Conservation (phyloP, 2,888 invertebrate species). For the Alitta virens region DNA sequence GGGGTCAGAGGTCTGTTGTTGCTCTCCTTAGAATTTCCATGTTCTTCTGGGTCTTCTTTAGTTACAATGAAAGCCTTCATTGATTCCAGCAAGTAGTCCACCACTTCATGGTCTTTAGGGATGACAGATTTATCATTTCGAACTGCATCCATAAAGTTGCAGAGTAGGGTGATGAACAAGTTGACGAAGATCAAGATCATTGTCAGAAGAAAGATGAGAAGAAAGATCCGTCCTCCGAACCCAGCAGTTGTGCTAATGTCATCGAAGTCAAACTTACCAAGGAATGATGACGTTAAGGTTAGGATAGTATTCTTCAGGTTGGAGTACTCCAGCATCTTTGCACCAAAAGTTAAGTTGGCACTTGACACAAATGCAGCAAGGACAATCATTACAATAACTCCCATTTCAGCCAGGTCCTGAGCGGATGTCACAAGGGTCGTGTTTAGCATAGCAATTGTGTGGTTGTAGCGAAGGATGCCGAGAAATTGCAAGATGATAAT, state of each 20-base stretch:
- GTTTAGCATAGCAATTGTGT: background rate
- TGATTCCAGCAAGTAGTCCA: background rate
- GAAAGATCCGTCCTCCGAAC: background rate
- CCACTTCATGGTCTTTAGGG: background rate
- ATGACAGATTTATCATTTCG: background rate
- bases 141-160: constrained; percentile 1
- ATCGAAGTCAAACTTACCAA: background rate
- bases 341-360: background rate
- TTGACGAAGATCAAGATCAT: background rate
- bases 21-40: no score
- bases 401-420: background rate
- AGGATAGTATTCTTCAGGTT: background rate
- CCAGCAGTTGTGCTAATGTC: background rate
- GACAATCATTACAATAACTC: background rate
- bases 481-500: background rate
- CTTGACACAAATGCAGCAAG: background rate
- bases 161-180: background rate
- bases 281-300: background rate
- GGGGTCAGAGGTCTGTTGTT: no score
- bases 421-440: background rate
- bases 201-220: background rate
- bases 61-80: background rate
- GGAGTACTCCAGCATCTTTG: background rate
- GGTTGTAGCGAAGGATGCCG: background rate
- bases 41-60: no score